Base-by-base conservation (phyloP, 2,888 invertebrate species). In the Diarsia dahlii region DNA sequence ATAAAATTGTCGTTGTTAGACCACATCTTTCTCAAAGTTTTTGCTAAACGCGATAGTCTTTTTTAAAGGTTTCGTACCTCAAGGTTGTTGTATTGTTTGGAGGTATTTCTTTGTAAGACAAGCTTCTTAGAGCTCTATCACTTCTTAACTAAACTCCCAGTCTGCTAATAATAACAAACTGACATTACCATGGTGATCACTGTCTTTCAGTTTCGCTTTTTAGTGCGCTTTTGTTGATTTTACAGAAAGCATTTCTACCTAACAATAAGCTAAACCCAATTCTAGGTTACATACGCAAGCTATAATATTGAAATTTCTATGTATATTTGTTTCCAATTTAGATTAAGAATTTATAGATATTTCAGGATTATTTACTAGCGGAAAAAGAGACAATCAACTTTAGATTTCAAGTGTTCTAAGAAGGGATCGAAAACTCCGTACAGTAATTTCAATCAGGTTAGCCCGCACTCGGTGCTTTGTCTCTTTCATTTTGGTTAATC, bases 151-250 rank as follows among this genome's bases (percentile, higher is more conserved):
- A n/a, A 28, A 9, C 45, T 66, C 46, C 5, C 48, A 15, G 3
- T 45, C 48, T 54, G n/a, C 48, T 56, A 0, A 39, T 20, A 63
- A 74, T 39, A 74, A 66, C 58, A 54, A 60, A 54, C 46, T 66
- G n/a, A 9, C 8, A 74, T 78, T 62, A 34, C 78, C 78, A 81
- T 78, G 74, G 81, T 60, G 74, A 78, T 66, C 46, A 13, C 23
- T 23, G 28, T 10, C 3, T 54, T 62, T 34, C 46, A 63, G 23
- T 39, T 64, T 63, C 15, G 46, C 15, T 15, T 56, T 48, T 56
- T 23, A 74, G n/a, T 74, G 15, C 39, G 5, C 4, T 20, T 54
- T 15, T 48, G 15, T 34, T 62, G 13, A 52, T 52, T 45, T 54
- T 6, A 52, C 10, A 34, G 28, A 34, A 74, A 50, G 28, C n/a